Evolutionary conservation across 2,113 vertebrate genomes (phyloP).

Genomic region (Pluvialis apricaria): DNA sequence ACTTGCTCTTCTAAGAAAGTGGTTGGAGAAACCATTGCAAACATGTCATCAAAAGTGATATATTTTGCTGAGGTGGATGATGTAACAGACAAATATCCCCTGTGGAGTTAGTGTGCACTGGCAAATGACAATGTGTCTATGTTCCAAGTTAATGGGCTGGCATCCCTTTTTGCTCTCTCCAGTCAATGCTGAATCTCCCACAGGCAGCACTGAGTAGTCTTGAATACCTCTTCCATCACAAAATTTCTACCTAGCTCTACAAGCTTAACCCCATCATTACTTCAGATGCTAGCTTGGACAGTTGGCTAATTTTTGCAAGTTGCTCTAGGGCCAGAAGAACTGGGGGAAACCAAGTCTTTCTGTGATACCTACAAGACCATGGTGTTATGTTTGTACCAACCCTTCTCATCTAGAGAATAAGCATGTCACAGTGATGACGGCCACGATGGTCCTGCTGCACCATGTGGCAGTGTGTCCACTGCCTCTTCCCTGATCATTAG

Average conservation of each 20-base stretch:
- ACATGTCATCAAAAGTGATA: not conserved
- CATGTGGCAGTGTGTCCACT: not conserved
- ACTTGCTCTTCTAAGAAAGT: not conserved
- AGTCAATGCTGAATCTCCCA: not conserved
- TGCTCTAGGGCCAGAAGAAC: not conserved
- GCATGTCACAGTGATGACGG: accelerated
- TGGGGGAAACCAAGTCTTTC: not conserved
- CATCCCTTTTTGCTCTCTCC: not conserved
- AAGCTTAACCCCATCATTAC: not conserved
- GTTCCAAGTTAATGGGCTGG: not conserved
- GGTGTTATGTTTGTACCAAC: not conserved
- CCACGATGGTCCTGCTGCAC: not conserved
- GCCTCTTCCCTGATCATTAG: not conserved
- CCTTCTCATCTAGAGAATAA: not conserved
- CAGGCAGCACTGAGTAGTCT: not conserved
- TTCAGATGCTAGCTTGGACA: not conserved
- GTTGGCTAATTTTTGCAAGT: not conserved
- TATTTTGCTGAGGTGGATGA: not conserved
- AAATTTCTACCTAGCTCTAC: not conserved
- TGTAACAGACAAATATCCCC: not conserved
- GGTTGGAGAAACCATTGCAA: not conserved
- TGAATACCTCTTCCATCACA: not conserved
- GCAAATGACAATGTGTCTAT: not conserved
- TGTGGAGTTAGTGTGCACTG: not conserved
- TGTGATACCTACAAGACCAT: not conserved